Base-by-base conservation (phyloP, 2,888 invertebrate species). In the Catotricha subobsoleta region DNA sequence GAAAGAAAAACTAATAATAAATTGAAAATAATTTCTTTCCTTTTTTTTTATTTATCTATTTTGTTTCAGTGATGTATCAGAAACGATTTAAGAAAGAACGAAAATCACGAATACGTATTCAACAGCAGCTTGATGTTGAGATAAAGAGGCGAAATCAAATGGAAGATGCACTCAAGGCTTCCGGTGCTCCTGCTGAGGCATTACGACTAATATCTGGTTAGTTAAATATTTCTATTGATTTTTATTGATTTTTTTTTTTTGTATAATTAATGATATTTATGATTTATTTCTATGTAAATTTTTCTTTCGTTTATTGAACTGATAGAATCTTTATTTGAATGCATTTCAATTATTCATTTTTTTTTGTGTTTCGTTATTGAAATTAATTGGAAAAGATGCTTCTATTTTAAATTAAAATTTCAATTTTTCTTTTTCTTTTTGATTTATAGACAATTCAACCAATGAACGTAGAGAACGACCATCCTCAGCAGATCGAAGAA, bases 31-130 rank as follows among this genome's bases (percentile, higher is more conserved):
- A n/a, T n/a, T n/a, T n/a, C n/a, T n/a, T n/a, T n/a, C n/a, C n/a
- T n/a, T n/a, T n/a, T n/a, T n/a, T n/a, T n/a, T n/a, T n/a, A n/a
- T n/a, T n/a, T n/a, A n/a, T n/a, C n/a, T n/a, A n/a, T n/a, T 29
- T 34, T 20, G 34, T 33, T 69, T 16, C 74, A 91, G 91, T 80
- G 47, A 68, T 82, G 59, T 86, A 83, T 62, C 88, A 90, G 63
- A 90, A 90, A 61, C 76, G 88, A 46, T 71, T 88, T 66, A 80
- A 88, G 68, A 81, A 84, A 54, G 91, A 91, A 59, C 73, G 81
- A 50, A 77, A 83, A 60, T 75, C 78, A 47, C 71, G 87, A 52
- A 76, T 81, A 56, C 74, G 82, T 52, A 70, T 87, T 43, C 87
- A 90, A 56, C 86, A 88, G 50, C 86, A 88, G 56, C 64, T 90